Evolutionary conservation across 1,140 invertebrate species (phyloP).

Genomic region (Leptoteleia sp.): DNA sequence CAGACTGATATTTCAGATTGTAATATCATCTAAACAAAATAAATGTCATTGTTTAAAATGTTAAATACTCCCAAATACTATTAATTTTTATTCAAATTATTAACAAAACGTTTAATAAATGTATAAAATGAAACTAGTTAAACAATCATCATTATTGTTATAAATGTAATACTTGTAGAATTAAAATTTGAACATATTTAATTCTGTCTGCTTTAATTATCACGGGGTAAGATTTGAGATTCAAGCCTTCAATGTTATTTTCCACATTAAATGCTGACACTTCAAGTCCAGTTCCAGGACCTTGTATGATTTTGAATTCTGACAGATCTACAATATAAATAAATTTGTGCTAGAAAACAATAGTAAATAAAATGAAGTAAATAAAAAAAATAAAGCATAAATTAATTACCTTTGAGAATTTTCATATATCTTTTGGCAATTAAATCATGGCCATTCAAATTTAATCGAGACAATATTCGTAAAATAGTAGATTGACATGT

Average conservation of each 20-base stretch:
- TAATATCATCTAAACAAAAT: conserved; percentile 69
- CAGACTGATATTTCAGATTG: conserved; percentile 70
- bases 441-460: conserved; percentile 66
- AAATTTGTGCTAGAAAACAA: no score
- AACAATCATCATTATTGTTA: background rate
- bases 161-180: conserved; percentile 69
- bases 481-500: conserved; percentile 76
- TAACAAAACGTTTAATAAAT: background rate
- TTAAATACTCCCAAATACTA: no score
- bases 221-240: conserved; percentile 69
- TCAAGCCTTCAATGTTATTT: conserved; percentile 68
- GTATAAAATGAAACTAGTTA: no score
- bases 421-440: conserved; percentile 72
- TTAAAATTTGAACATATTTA: conserved; percentile 59
- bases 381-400: conserved; percentile 12
- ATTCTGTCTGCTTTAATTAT: conserved; percentile 7
- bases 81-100: conserved; percentile 1
- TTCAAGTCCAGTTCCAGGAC: conserved; percentile 46
- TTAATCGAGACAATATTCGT: conserved; percentile 70
- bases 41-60: no score
- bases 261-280: conserved; percentile 68
- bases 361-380: background rate
- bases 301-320: no score
- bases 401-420: conserved; percentile 70
- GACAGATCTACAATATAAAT: no score